Evolutionary conservation across 2,113 vertebrate species (phyloP).

Genomic region (Microtus oregoni): DNA sequence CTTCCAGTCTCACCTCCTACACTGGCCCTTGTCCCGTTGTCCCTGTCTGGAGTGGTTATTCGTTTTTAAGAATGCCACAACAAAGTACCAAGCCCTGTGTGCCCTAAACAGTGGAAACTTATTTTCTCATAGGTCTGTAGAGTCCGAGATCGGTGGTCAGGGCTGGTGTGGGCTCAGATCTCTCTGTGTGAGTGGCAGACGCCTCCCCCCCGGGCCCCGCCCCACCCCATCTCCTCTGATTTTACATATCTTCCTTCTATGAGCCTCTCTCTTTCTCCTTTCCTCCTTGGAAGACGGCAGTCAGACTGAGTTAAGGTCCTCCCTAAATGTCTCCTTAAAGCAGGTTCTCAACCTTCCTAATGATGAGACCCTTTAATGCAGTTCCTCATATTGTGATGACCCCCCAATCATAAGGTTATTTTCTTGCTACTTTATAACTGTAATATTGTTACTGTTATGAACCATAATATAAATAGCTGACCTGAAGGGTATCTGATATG

Average conservation of each 20-base stretch:
- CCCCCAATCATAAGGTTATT: neutral
- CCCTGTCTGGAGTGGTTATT: neutral
- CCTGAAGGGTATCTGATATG: no score
- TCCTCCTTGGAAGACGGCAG: neutral
- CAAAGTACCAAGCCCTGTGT: no score
- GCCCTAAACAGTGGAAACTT: neutral
- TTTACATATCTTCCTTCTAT: neutral
- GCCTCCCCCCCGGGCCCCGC: fast-evolving
- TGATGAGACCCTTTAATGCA: neutral
- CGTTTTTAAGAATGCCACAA: neutral
- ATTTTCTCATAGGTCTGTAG: neutral
- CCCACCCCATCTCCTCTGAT: neutral
- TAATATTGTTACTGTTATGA: neutral
- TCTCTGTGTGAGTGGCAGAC: neutral
- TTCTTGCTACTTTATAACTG: neutral
- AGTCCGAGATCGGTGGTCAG: neutral
- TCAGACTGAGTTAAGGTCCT: neutral
- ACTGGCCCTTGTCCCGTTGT: neutral
- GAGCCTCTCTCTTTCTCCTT: neutral
- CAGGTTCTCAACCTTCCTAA: neutral
- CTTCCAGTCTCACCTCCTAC: no score
- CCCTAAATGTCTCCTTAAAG: neutral
- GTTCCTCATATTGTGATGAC: neutral
- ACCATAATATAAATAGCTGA: neutral
- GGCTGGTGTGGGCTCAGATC: neutral